Base-by-base conservation (phyloP, 2,888 invertebrate species). In the Dasysyrphus albostriatus region DNA sequence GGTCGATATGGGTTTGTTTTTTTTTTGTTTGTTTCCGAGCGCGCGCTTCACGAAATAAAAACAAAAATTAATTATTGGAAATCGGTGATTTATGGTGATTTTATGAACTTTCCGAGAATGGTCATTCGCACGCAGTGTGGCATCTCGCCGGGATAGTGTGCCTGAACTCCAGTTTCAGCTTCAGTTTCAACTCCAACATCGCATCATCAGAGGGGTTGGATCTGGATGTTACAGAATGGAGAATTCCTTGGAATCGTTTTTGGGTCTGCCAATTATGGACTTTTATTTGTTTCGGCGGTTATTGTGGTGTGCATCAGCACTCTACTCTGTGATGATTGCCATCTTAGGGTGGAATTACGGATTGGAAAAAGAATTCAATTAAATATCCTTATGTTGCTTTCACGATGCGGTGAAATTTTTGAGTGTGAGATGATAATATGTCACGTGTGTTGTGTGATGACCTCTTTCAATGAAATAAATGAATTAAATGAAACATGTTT, bases 41-140 rank as follows among this genome's bases (percentile, higher is more conserved):
- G 39, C 51, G 29, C 24, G 49, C 19, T 42, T 19, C 34, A 58
- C 44, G 10, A 42, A 69, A 67, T 47, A 77, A 82, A 47, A 67
- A 61, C 61, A 69, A 81, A 78, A 79, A 42, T 79, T 81, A 84
- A 81, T 84, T 85, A 85, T 85, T 85, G 85, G 82, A 85, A 85
- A 77, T 85, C 82, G 77, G 85, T 85, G 85, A 85, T 85, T 85
- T 85, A 85, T 85, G 82, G 85, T 73, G 85, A 85, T 82, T 85
- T 85, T 82, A 84, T 84, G 76, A 84, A 84, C 81, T 81, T 84
- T 84, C 84, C 54, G 70, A 73, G 84, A 84, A 84, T 76, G 84
- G 65, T 72, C 81, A 67, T 83, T 83, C 74, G 70, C 83, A 83
- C 83, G 83, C 79, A 79, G 79, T 69, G 75, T 84, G 83, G 75